A percentile compares a stretch with the other conserved stretches of the same genome.
phyloP scores from a whole-genome alignment of 2,113 vertebrate genomes.

The Platysternon megacephalum region DNA sequence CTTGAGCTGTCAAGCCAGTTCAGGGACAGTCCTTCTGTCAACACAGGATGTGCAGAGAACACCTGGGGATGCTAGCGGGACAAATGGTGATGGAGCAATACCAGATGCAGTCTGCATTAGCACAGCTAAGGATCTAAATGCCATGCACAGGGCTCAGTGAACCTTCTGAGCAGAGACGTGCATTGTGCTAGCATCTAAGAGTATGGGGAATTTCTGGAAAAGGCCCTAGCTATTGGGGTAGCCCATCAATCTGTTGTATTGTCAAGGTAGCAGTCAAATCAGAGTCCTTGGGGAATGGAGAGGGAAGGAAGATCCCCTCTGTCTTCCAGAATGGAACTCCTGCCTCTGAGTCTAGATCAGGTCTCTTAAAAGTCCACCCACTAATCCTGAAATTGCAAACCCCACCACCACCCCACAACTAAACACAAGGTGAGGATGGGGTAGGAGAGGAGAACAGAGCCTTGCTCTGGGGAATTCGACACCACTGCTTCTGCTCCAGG shows the following conservation, averaged over 20 bases:
- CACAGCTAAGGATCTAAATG: fast-evolving
- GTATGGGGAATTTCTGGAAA: constrained; percentile 23
- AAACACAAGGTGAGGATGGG: background rate
- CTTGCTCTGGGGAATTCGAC: too few species aligned
- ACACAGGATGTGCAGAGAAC: too few species aligned
- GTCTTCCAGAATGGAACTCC: fast-evolving
- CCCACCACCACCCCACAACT: background rate
- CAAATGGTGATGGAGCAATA: background rate
- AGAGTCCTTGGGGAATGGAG: background rate
- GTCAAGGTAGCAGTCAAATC: constrained; percentile 23
- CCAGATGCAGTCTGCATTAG: background rate
- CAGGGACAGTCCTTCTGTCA: background rate
- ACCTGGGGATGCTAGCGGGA: background rate
- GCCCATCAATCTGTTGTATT: constrained; percentile 47
- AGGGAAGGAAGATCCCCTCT: background rate
- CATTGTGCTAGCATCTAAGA: fast-evolving
- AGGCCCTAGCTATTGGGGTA: fast-evolving
- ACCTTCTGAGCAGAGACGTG: fast-evolving
- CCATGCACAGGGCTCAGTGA: fast-evolving
- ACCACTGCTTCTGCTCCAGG: too few species aligned
- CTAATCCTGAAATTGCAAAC: background rate
- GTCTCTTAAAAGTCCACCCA: background rate
- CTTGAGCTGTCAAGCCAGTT: background rate
- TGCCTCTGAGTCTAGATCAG: background rate
- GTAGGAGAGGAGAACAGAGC: background rate